phyloP scores from a whole-genome alignment of 2,888 invertebrate species.

The Tetragonula carbonaria region DNA sequence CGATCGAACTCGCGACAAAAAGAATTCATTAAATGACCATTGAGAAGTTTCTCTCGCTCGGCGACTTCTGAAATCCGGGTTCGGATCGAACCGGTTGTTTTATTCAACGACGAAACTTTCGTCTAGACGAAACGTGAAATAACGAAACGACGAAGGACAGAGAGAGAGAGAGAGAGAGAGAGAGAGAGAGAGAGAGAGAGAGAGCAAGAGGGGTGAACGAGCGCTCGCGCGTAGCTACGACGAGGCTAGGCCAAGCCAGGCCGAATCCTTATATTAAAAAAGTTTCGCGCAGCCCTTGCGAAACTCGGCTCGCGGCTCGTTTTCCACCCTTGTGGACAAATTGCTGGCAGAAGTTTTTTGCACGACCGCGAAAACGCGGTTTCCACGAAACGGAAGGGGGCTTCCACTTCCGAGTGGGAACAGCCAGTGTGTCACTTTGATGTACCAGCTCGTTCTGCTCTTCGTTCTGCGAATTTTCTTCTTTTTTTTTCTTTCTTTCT shows the following conservation, averaged over 20 bases:
- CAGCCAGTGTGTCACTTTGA: background rate
- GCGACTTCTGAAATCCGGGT: slow-evolving; percentile 28
- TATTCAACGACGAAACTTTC: slow-evolving; percentile 20
- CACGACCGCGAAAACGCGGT: slow-evolving; percentile 7
- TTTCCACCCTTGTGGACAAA: slow-evolving; percentile 56
- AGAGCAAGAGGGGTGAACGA: background rate
- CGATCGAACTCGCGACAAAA: slow-evolving; percentile 1
- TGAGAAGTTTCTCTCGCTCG: slow-evolving; percentile 43
- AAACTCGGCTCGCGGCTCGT: slow-evolving; percentile 63
- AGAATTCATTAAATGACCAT: slow-evolving; percentile 50
- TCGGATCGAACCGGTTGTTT: background rate
- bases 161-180: background rate
- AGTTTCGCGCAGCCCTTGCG: slow-evolving; percentile 61
- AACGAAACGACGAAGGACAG: slow-evolving; percentile 7
- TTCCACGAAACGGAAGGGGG: background rate
- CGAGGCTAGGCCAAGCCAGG: background rate
- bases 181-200: background rate
- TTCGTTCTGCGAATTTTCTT: background rate
- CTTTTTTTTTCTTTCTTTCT: background rate
- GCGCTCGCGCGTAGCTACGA: slow-evolving; percentile 15
- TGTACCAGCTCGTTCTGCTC: background rate
- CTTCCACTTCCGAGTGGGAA: background rate
- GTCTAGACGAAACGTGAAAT: slow-evolving; percentile 17
- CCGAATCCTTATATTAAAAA: slow-evolving; percentile 71
- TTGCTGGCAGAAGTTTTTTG: slow-evolving; percentile 52